Evolutionary conservation across 2,797 vertebrate genomes (phyloP).

Genomic region (Dendrocincla fuliginosa): DNA sequence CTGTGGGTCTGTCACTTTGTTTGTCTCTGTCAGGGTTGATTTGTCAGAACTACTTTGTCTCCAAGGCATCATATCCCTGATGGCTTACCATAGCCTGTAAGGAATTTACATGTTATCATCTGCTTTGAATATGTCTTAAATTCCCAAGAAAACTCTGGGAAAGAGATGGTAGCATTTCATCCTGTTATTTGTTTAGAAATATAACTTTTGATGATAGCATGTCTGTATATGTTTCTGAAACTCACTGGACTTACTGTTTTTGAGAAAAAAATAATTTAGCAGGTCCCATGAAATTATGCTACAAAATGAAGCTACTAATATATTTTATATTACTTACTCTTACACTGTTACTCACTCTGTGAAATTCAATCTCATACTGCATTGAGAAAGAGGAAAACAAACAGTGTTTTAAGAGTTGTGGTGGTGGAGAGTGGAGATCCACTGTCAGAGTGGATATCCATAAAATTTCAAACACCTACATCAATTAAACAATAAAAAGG

Average conservation of each 20-base stretch:
- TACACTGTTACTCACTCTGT: neutral
- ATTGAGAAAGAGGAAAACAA: neutral
- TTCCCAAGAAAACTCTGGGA: neutral
- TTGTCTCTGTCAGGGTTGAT: constrained; percentile 8
- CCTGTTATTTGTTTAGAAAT: neutral
- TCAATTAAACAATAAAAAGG: constrained; percentile 56
- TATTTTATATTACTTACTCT: neutral
- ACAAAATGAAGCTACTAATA: neutral
- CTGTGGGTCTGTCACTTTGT: constrained; percentile 47
- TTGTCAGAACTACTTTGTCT: constrained; percentile 49
- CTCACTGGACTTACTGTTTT: neutral
- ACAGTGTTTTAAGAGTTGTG: neutral
- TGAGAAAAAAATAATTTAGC: neutral
- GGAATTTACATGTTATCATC: neutral
- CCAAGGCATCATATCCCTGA: neutral
- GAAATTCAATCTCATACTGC: neutral
- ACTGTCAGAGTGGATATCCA: neutral
- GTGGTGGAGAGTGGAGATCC: neutral
- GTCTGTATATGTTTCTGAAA: neutral
- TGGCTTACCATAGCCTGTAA: constrained; percentile 6
- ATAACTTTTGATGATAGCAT: neutral
- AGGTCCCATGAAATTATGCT: neutral
- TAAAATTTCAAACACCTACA: constrained; percentile 26
- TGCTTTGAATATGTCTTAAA: neutral
- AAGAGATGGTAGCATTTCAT: neutral